Evolutionary conservation across 1,140 invertebrate genomes (phyloP), one percentile per base, ranked within the genome.

Genomic region (Spodoptera litura): DNA sequence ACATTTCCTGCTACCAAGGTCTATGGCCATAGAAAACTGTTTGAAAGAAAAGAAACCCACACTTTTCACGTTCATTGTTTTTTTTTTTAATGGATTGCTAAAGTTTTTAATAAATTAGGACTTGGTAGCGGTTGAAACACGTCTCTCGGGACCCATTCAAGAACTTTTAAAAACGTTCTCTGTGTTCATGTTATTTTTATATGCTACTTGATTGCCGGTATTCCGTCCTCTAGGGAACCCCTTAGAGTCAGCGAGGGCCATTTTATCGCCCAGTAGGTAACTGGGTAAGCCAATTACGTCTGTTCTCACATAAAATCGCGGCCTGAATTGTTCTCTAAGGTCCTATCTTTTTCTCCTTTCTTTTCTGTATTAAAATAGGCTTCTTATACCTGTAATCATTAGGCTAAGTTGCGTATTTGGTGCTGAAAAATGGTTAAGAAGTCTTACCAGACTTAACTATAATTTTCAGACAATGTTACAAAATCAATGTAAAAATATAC

Each of bases 61-160:
- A 66, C 20, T 49, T 66, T 66, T 0, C 10, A 66, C n/a, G 35
- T 20, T 44, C 49, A 49, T 49, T 66, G 20, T 66, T 25, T 15
- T 8, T 49, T 66, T 25, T 15, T 8, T 49, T 66, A 66, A 66
- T 66, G 62, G 62, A 66, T 49, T 66, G 20, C 62, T 10, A 49
- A 66, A n/a, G 35, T 66, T 49, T 66, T 49, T 20, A 66, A 66
- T 66, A 66, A 15, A 66, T 66, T 31, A 49, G 49, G 10, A 66
- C 8, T 20, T 15, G 38, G 20, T 25, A 38, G 44, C 38, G 12
- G 62, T 66, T 20, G 38, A 49, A 66, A 66, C 20, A 15, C 4
- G 38, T 49, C 62, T 38, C 62, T 49, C 15, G 49, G 35, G 38
- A 4, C 9, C 15, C 8, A 20, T 44, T 44, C 20, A 44, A 35